Percentiles rank a stretch among this genome's conserved stretches.
These are phyloP conservation scores for Argyresthia goedartella DNA, from an alignment of 2,888 invertebrate genomes.

Conservation along the genomic window DNA sequence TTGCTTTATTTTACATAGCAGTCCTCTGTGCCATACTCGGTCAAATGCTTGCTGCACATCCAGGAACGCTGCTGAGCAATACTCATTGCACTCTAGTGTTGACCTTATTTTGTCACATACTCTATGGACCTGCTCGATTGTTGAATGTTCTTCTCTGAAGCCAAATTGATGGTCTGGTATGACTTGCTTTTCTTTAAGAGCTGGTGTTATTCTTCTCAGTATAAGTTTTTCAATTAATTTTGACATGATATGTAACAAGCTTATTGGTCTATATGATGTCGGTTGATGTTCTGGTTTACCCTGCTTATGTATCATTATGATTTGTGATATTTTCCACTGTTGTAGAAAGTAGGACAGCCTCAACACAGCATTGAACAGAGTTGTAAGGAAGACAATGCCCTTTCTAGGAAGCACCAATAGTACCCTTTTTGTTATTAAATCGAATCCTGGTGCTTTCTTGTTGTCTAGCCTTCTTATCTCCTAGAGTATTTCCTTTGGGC, in stretches of 20 bases:
- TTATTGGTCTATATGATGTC: conserved; percentile 2
- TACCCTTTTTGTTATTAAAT: background rate
- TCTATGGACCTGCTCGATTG: conserved; percentile 15
- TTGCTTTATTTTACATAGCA: conserved; percentile 13
- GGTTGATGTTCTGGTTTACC: background rate
- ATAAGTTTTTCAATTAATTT: conserved; percentile 4
- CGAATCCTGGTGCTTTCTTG: conserved; percentile 22
- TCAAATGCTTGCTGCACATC: conserved; percentile 18
- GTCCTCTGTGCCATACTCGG: conserved; percentile 16
- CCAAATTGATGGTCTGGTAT: conserved; percentile 10
- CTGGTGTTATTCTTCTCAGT: conserved; percentile 8
- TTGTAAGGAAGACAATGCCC: background rate
- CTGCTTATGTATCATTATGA: conserved; percentile 2
- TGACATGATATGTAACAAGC: background rate
- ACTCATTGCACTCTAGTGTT: conserved; percentile 11
- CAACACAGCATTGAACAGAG: background rate
- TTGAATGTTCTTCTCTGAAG: conserved; percentile 10
- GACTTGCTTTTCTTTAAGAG: conserved; percentile 1
- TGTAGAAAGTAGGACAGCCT: background rate
- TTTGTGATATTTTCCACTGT: conserved; percentile 2
- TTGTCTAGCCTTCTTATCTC: no score
- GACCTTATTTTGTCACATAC: conserved; percentile 10
- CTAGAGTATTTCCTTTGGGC: no score
- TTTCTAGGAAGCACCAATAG: background rate
- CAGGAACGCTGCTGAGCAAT: conserved; percentile 16